Base-by-base conservation (phyloP, 2,888 invertebrate species). In the Colostygia pectinataria region DNA sequence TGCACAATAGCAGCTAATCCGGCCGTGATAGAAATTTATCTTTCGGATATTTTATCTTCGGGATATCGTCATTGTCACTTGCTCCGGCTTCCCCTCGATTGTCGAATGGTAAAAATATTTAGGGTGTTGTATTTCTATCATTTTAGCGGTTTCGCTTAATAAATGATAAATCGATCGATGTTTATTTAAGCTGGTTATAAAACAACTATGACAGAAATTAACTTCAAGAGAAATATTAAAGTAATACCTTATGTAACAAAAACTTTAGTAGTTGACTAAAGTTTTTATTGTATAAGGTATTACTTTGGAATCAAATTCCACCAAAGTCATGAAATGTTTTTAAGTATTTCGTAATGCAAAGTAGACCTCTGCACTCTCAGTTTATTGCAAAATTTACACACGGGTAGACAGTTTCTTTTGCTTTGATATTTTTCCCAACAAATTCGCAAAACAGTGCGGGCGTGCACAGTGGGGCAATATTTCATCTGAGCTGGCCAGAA, bases 401-500 rank as follows among this genome's bases (percentile, higher is more conserved):
- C 84, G 76, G 74, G 61, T 75, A 71, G 66, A 74, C 79, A 78
- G 80, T 71, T 80, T 83, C 82, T 80, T 83, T 83, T 79, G 77
- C 71, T 70, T 74, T 73, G 75, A 81, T 84, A 87, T 84, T 87
- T 88, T 85, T 80, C 79, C 75, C 77, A 76, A 77, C 80, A 77
- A 83, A 80, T 84, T 83, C 83, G 80, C 84, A 78, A 83, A 87
- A 86, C 84, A 81, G 80, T 72, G 77, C 80, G 78, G 72, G 83
- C 83, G 81, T 79, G 80, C 84, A 81, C 83, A 84, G 81, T 87
- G 82, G 84, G 79, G 87, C 85, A 84, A 89, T 89, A 89, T 88
- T 89, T 89, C 89, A 89, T 89, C 83, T 76, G 86, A 80, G 84
- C 85, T 84, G 85, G 84, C 83, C 86, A 83, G 88, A 85, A 88